Evolutionary conservation across 2,797 vertebrate species (phyloP), one percentile per base, ranked within the genome.

Genomic region (Naso thynnoides): DNA sequence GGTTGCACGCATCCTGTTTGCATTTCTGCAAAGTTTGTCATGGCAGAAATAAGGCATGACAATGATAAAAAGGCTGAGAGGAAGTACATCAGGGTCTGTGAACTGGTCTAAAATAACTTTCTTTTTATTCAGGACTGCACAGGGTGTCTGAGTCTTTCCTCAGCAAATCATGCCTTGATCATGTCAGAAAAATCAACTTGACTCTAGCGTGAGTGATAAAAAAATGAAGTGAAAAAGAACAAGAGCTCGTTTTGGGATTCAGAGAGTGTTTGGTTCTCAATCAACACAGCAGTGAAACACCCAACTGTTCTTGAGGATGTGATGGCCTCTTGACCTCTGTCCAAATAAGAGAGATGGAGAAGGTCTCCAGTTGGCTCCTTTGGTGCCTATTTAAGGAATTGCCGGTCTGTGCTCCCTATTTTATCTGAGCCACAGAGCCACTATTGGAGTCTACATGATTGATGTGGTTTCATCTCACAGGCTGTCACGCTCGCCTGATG

Each of bases 401-500:
- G 36, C 73, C 63, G 69, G 61, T 77, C 68, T 79, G 55, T 31
- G 23, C 58, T 83, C 59, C 27, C 70, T 45, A 48, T 85, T 83
- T 88, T 74, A 81, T 89, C 78, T 41, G 71, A 79, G 74, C 64
- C 78, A 50, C 67, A 36, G 77, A 78, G 77, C 38, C 24, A 81
- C 84, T 74, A 71, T 71, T 82, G 82, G 66, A 78, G 79, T 78
- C 77, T 76, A n/a, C 58, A 75, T 92, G 89, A 93, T 86, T 89
- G 90, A 93, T 87, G 84, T 74, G 67, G 81, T 82, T 85, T 88
- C 87, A 87, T 91, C 85, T 78, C 80, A 88, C 79, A 69, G 70
- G 67, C 90, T 91, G 89, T 90, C 90, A 89, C 57, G 16, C 78
- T 89, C 70, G 69, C 74, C 88, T 79, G 90, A 92, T 88, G 84